These are phyloP conservation scores for Epizoanthus fatuus DNA, from an alignment of 92 coral and sea anemone genomes.

Conservation along the genomic window DNA sequence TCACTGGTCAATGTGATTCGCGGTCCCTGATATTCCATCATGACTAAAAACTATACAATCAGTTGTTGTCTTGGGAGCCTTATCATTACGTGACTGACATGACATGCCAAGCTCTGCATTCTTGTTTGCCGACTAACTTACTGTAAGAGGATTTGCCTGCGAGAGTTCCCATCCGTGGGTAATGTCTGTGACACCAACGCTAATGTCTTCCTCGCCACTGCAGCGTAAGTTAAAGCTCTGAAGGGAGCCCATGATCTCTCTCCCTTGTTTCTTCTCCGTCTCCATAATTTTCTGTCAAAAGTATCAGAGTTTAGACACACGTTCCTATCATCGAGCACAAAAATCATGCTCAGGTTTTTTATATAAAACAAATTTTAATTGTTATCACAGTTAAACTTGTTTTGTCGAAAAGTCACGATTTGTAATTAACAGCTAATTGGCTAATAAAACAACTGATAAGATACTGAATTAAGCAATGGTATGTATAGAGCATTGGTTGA, in stretches of 20 bases:
- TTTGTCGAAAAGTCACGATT: too few relatives aligned
- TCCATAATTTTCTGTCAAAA: conserved; percentile 63
- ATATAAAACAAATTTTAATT: too few relatives aligned
- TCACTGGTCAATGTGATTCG: too few relatives aligned
- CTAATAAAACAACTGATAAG: too few relatives aligned
- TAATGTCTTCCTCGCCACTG: background rate
- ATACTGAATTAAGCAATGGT: too few relatives aligned
- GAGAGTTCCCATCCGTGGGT: conserved; percentile 25
- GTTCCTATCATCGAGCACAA: background rate
- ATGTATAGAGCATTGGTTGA: too few relatives aligned
- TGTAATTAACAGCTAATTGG: too few relatives aligned
- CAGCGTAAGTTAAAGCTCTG: conserved; percentile 42
- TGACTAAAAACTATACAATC: too few relatives aligned
- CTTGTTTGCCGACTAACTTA: too few relatives aligned
- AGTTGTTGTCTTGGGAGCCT: too few relatives aligned
- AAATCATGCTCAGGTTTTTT: background rate
- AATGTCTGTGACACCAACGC: background rate
- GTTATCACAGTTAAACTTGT: too few relatives aligned
- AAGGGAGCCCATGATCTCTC: conserved; percentile 53
- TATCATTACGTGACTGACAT: background rate
- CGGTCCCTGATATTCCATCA: too few relatives aligned
- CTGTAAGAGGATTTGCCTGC: background rate
- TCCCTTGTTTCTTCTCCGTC: conserved; percentile 57
- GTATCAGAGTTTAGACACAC: background rate
- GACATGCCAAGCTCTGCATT: background rate